Evolutionary conservation across 1,140 invertebrate genomes (phyloP).

Genomic region (Drosophila eugracilis): DNA sequence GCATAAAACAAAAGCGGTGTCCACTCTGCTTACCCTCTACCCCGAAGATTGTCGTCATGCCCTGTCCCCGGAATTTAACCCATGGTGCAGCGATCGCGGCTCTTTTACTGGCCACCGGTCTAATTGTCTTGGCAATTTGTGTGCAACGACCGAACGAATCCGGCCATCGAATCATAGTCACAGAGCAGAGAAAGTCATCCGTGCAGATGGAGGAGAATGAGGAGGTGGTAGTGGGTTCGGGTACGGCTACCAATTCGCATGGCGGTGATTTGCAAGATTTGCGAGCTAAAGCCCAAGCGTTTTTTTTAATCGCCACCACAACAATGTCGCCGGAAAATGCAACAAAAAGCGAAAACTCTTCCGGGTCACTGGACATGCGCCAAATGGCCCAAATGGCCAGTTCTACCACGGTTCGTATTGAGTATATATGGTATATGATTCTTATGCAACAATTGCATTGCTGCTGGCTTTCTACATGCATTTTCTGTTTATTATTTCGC

Average conservation of each 20-base stretch:
- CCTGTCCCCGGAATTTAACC: slow-evolving; percentile 45
- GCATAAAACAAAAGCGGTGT: slow-evolving; percentile 40
- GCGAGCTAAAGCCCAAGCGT: slow-evolving; percentile 20
- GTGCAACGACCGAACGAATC: slow-evolving; percentile 49
- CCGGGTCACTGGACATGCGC: slow-evolving; percentile 53
- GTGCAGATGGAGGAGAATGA: slow-evolving; percentile 1
- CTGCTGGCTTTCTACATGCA: slow-evolving; percentile 61
- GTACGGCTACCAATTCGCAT: neutral
- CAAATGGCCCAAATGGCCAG: slow-evolving; percentile 30
- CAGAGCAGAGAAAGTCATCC: slow-evolving; percentile 34
- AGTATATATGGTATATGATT: slow-evolving; percentile 34
- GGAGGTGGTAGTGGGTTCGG: neutral
- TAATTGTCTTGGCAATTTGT: slow-evolving; percentile 68
- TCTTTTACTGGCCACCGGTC: slow-evolving; percentile 51
- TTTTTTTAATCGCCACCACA: slow-evolving; percentile 58
- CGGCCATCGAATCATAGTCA: slow-evolving; percentile 49
- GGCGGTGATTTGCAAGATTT: slow-evolving; percentile 49
- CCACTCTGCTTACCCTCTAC: neutral
- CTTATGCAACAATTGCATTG: slow-evolving; percentile 55
- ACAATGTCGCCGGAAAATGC: slow-evolving; percentile 16
- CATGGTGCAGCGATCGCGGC: slow-evolving; percentile 27
- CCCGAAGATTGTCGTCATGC: slow-evolving; percentile 37
- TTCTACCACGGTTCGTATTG: slow-evolving; percentile 68
- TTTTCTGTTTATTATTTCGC: slow-evolving; percentile 40
- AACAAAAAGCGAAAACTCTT: slow-evolving; percentile 37